Evolutionary conservation across 2,888 invertebrate species (phyloP).

Genomic region (Lasioglossum lativentre): DNA sequence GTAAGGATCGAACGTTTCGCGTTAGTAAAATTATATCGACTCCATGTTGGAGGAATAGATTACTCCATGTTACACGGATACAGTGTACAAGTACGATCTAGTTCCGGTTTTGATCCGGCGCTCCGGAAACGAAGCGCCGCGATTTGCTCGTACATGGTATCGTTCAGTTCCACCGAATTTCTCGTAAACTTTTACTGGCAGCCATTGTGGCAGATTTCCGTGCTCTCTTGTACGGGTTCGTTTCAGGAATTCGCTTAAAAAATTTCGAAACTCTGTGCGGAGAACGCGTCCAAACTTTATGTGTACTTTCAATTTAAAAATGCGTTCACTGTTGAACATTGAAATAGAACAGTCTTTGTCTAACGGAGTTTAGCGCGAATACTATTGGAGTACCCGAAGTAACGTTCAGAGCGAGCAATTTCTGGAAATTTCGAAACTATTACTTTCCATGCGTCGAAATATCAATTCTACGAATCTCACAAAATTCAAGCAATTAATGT

Average conservation of each 20-base stretch:
- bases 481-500: no score
- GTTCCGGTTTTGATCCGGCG: neutral
- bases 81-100: neutral
- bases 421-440: neutral
- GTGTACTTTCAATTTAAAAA: neutral
- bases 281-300: neutral
- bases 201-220: neutral
- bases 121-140: neutral
- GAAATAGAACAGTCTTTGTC: neutral
- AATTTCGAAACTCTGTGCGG: neutral
- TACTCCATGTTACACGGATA: neutral
- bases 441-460: no score
- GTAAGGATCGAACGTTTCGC: neutral
- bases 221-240: neutral
- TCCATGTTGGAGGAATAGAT: neutral
- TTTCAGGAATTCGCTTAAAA: neutral
- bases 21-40: neutral
- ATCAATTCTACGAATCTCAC: no score
- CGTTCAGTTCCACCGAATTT: neutral
- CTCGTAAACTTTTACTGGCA: conserved; percentile 11
- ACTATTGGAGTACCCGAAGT: neutral
- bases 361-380: neutral
- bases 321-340: neutral
- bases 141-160: neutral
- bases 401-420: neutral